Evolutionary conservation across 2,888 invertebrate genomes (phyloP), one percentile per base, ranked within the genome.

Genomic region (Polymixis lichenea): DNA sequence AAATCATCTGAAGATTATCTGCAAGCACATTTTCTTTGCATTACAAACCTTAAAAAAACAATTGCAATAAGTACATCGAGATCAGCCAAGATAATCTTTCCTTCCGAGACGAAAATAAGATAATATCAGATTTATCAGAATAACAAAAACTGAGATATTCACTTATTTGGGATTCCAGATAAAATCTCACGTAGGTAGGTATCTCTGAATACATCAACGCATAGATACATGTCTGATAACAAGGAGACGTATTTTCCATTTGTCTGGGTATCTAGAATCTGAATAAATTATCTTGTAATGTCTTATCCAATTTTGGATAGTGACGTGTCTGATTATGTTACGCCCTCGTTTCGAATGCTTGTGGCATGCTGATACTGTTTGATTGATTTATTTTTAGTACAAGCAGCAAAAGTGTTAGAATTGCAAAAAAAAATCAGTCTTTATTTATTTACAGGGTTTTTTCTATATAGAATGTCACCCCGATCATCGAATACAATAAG

Each of bases 31-130:
- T 32, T 32, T 62, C 2, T 32, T 46, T 66, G 32, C 55, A 17
- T 19, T 65, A 8, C 22, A 28, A 28, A 28, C 9, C 1, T 28
- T 9, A 28, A 22, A 19, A 32, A 28, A 65, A 75, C 19, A 58
- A 78, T 38, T 60, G 49, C 43, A 43, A 43, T 53, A n/a, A n/a
- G n/a, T n/a, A 56, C 22, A 13, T 66, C 17, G n/a, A 67, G 15
- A 80, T 55, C 43, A 60, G n/a, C 25, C 8, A 13, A 60, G 60
- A 75, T 53, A 32, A 68, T 61, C 49, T 61, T 69, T 65, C 9
- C 53, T 68, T 49, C n/a, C 70, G 51, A 53, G 11, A 75, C 38
- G 19, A 76, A 60, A 87, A 81, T 58, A 77, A 83, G 81, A 84
- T 77, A 74, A 81, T 60, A 46, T 55, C 25, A 25, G 38, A 78